Percentiles rank a stretch among this genome's conserved stretches.
phyloP scores from a whole-genome alignment of 2,888 invertebrate species.

The Stenodera caucasica region DNA sequence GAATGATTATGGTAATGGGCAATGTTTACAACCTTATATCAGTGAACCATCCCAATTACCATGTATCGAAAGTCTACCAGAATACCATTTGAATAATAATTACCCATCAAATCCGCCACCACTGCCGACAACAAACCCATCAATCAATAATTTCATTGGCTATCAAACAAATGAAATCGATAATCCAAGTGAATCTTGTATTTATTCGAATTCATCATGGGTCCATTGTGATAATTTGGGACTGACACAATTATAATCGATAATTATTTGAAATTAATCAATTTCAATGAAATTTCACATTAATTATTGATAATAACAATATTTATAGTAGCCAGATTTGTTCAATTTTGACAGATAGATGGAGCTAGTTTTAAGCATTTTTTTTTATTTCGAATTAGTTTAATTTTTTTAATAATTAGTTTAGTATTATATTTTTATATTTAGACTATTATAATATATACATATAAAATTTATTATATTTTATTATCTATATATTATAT shows the following conservation, averaged over 20 bases:
- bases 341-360: no score
- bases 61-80: background rate
- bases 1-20: background rate
- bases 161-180: background rate
- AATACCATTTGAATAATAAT: background rate
- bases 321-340: no score
- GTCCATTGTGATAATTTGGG: constrained; percentile 1
- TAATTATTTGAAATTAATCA: background rate
- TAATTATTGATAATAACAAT: no score
- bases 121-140: background rate
- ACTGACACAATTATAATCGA: background rate
- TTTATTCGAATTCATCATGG: background rate
- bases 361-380: no score
- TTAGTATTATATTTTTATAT: no score
- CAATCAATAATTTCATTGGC: constrained; percentile 3
- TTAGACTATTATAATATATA: no score
- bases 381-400: no score
- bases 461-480: background rate
- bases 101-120: background rate
- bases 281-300: no score
- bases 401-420: no score
- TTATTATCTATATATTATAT: background rate
- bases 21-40: background rate
- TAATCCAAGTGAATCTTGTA: background rate
- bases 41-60: background rate